Conservation (phyloP, 2,888 invertebrate genomes). For the Diachrysia chrysitis region DNA sequence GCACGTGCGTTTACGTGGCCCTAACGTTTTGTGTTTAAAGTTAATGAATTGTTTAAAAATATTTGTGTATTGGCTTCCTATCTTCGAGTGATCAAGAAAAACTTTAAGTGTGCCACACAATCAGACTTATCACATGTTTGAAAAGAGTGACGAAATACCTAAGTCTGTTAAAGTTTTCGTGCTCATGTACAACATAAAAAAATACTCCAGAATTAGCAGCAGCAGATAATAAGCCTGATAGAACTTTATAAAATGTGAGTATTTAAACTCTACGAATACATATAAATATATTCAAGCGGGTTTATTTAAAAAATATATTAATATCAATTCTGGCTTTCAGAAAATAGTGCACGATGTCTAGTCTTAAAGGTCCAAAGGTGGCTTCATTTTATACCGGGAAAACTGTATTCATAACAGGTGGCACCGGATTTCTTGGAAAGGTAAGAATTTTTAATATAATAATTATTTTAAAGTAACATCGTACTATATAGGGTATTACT, state of each 20-base stretch:
- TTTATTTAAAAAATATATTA: not conserved
- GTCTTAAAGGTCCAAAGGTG: conserved; percentile 31
- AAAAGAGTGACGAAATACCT: not conserved
- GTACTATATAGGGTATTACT: too few species aligned
- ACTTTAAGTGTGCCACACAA: not conserved
- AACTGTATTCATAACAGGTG: conserved; percentile 65
- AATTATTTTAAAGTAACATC: not conserved
- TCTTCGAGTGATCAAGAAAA: not conserved
- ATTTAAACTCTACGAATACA: not conserved
- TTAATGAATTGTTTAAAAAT: not conserved
- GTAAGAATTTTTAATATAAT: conserved; percentile 48
- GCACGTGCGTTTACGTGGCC: not conserved
- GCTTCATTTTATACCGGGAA: conserved; percentile 61
- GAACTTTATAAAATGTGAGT: not conserved
- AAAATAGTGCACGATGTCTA: conserved; percentile 28
- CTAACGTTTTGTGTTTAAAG: not conserved
- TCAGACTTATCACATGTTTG: not conserved
- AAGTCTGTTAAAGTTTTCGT: too few species aligned
- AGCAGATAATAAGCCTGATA: not conserved
- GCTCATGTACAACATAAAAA: too few species aligned
- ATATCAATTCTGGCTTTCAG: not conserved
- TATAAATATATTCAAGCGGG: not conserved
- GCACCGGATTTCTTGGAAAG: conserved; percentile 68
- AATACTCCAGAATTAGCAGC: not conserved
- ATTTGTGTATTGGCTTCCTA: not conserved